Base-by-base conservation (phyloP, 35 echinoderm and acorn worm species). In the Patiria miniata region DNA sequence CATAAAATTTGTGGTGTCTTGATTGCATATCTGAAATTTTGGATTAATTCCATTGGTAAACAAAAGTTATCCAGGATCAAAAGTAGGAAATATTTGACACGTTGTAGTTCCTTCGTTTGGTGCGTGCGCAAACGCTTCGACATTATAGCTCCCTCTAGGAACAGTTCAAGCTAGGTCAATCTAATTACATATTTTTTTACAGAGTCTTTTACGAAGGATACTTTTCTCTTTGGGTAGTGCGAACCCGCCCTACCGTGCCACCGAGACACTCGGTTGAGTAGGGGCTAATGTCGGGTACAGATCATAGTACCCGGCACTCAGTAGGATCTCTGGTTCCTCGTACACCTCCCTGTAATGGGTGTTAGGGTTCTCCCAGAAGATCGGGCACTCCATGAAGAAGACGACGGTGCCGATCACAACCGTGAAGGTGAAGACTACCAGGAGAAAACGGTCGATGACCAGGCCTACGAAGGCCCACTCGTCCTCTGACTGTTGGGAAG, bases 401-500 rank as follows among this genome's bases (percentile, higher is more conserved):
- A 56, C 85, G 7, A 89, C 50, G 23, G 90, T 97, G 15, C 90
- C 91, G 60, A 87, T 30, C 0, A 90, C 26, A 55, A 84, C 90
- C 0, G 90, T 84, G 28, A 97, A 36, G 32, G 78, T 42, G 52
- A 97, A 97, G 28, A 93, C 79, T 77, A 79, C 89, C 0, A 97
- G 87, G 23, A 97, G 95, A 17, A 90, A 44, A 28, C 91, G 83
- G 68, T 97, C 95, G 33, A 97, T 97, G 5, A 97, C 95, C 40
- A 97, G 60, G 52, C 82, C 95, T 14, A 97, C 85, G 80, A 87
- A 97, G 39, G 80, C 44, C 95, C 95, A 97, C 17, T 97, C 95
- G 40, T 97, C 95, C 51, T 91, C 93, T n/a, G 90, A 91, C 93
- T 95, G 51, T 36, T 23, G 51, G 22, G 61, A 58, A 79, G 10